Percentiles rank a stretch among this genome's conserved stretches.
These are phyloP conservation scores for Guaruba guarouba DNA, from an alignment of 2,113 vertebrate species.

Conservation along the genomic window DNA sequence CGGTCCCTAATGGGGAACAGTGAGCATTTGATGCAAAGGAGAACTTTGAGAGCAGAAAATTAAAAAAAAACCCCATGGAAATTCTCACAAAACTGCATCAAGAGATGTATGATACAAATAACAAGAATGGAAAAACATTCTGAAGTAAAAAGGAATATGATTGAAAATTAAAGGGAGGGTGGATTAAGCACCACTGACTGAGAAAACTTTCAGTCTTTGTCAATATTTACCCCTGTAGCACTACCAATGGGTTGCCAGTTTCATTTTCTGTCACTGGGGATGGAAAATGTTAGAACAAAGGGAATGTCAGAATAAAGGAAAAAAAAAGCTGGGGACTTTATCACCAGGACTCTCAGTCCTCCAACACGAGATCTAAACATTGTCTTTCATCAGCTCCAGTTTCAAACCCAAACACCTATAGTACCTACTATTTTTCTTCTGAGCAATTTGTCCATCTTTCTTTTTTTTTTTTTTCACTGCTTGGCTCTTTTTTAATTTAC, in stretches of 20 bases:
- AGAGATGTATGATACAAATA: background rate
- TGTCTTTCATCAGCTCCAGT: background rate
- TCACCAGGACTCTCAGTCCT: background rate
- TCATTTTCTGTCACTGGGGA: background rate
- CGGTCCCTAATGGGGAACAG: background rate
- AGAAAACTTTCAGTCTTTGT: background rate
- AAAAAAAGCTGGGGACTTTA: background rate
- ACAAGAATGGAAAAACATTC: conserved; percentile 3
- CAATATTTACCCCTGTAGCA: background rate
- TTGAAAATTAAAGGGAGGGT: background rate
- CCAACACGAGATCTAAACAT: background rate
- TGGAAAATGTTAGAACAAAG: conserved; percentile 21
- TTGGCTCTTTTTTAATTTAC: background rate
- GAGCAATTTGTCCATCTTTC: background rate
- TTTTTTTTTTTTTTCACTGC: background rate
- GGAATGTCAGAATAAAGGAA: background rate
- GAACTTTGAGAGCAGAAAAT: background rate
- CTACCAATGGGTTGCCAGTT: background rate
- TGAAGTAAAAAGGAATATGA: background rate
- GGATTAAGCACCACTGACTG: background rate
- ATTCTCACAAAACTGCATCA: background rate
- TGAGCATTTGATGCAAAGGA: background rate
- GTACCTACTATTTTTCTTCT: background rate
- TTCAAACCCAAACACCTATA: background rate
- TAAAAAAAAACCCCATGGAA: background rate